Evolutionary conservation across 2,888 invertebrate species (phyloP).

Genomic region (Caenorhabditis sp.): DNA sequence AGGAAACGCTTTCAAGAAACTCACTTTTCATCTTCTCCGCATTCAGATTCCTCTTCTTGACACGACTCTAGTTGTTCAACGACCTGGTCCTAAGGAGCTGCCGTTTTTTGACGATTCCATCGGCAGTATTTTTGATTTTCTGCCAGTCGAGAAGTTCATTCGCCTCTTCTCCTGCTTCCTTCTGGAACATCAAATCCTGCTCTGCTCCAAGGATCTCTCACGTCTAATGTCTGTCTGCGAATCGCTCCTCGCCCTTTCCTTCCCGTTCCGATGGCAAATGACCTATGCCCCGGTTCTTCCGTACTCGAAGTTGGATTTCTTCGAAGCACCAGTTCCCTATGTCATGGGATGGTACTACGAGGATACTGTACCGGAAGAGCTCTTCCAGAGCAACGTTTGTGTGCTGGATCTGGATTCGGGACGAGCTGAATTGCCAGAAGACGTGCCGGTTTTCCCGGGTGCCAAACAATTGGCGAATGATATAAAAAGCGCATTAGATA

Average conservation of each 20-base stretch:
- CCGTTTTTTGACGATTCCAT: slow-evolving; percentile 96
- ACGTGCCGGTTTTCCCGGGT: slow-evolving; percentile 94
- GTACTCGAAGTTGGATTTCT: slow-evolving; percentile 90
- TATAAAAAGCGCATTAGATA: slow-evolving; percentile 68
- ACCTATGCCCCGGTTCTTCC: slow-evolving; percentile 99
- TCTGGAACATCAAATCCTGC: slow-evolving; percentile 95
- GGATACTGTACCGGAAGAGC: slow-evolving; percentile 78
- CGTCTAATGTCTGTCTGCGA: slow-evolving; percentile 97
- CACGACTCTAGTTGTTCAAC: slow-evolving; percentile 76
- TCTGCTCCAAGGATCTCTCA: slow-evolving; percentile 96
- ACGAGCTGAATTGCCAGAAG: slow-evolving; percentile 94
- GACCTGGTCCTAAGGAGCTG: slow-evolving; percentile 87
- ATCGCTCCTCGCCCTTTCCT: slow-evolving; percentile 91
- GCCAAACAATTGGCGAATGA: slow-evolving; percentile 84
- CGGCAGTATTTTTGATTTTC: slow-evolving; percentile 90
- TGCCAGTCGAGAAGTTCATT: slow-evolving; percentile 94
- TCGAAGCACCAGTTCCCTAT: slow-evolving; percentile 98
- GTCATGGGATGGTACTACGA: slow-evolving; percentile 92
- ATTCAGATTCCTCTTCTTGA: slow-evolving; percentile 70
- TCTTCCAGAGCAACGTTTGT: slow-evolving; percentile 90
- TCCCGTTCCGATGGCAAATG: slow-evolving; percentile 98
- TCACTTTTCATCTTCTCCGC: too few relatives aligned
- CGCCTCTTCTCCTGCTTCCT: slow-evolving; percentile 95
- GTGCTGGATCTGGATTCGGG: slow-evolving; percentile 96
- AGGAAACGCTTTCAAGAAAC: too few relatives aligned